These are phyloP conservation scores for Coluber constrictor DNA, from an alignment of 2,797 vertebrate species.

Conservation along the genomic window DNA sequence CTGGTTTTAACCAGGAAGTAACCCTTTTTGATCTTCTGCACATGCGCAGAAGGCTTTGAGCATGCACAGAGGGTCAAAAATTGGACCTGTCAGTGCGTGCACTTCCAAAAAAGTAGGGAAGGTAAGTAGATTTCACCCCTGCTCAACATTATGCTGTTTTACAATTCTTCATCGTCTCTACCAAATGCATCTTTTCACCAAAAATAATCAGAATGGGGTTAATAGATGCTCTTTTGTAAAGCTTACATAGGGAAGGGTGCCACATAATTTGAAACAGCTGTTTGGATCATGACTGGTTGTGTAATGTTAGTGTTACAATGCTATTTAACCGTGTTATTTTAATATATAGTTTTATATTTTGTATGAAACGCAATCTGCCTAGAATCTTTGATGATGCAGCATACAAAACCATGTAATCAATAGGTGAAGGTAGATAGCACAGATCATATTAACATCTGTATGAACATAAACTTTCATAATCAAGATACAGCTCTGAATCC, in stretches of 20 bases:
- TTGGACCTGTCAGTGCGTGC: accelerated
- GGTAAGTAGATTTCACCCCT: too few relatives aligned
- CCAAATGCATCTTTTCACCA: conserved; percentile 31
- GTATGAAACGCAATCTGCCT: not conserved
- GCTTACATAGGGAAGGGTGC: not conserved
- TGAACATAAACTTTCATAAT: conserved; percentile 61
- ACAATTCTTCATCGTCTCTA: conserved; percentile 30
- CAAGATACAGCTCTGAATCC: conserved; percentile 45
- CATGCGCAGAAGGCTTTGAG: too few relatives aligned
- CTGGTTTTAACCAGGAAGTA: too few relatives aligned
- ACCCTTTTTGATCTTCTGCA: too few relatives aligned
- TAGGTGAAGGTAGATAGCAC: conserved; percentile 42
- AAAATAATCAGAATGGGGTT: conserved; percentile 48
- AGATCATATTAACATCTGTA: conserved; percentile 48
- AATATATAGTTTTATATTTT: not conserved
- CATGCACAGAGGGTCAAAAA: too few relatives aligned
- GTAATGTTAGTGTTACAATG: not conserved
- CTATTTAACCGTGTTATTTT: not conserved
- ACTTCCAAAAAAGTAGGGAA: too few relatives aligned
- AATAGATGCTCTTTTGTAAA: not conserved
- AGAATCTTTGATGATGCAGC: not conserved
- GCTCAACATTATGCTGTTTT: not conserved
- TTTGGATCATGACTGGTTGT: not conserved
- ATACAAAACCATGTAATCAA: not conserved
- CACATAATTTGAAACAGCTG: not conserved